A percentile compares a stretch with the other conserved stretches of the same genome.
These are phyloP conservation scores for Neoascia interrupta DNA, from an alignment of 2,888 invertebrate species.

Conservation along the genomic window DNA sequence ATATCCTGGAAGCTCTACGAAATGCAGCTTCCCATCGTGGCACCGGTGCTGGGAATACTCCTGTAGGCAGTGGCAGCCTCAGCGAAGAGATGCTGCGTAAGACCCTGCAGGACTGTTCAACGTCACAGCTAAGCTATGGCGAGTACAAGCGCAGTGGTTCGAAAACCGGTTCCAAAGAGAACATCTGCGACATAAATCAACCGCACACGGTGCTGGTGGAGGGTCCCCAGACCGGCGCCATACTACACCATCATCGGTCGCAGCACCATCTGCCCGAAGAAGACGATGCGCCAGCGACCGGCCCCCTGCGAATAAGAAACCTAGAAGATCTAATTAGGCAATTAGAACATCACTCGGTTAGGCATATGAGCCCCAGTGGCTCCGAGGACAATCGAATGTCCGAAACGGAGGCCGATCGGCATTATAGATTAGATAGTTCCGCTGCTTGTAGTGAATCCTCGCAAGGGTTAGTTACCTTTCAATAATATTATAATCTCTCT, in stretches of 20 bases:
- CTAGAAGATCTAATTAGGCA: constrained; percentile 94
- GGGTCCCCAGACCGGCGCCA: constrained; percentile 75
- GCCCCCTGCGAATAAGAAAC: constrained; percentile 93
- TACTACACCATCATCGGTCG: constrained; percentile 80
- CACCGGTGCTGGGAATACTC: constrained; percentile 82
- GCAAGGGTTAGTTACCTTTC: constrained; percentile 83
- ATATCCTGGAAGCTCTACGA: constrained; percentile 93
- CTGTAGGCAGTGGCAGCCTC: constrained; percentile 84
- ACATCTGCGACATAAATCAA: constrained; percentile 86
- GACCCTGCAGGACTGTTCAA: constrained; percentile 83
- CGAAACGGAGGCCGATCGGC: constrained; percentile 93
- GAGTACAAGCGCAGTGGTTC: constrained; percentile 83
- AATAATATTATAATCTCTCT: constrained; percentile 18
- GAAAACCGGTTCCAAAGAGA: constrained; percentile 85
- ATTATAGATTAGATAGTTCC: constrained; percentile 90
- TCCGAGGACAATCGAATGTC: constrained; percentile 92
- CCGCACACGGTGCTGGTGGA: constrained; percentile 81
- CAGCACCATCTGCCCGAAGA: constrained; percentile 80
- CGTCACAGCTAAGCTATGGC: constrained; percentile 80
- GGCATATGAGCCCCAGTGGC: constrained; percentile 94
- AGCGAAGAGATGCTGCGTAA: constrained; percentile 86
- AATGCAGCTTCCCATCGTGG: constrained; percentile 88
- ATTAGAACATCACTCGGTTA: constrained; percentile 90
- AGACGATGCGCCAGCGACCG: constrained; percentile 88
- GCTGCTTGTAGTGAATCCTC: constrained; percentile 87